Evolutionary conservation across 2,888 invertebrate genomes (phyloP), one percentile per base, ranked within the genome.

Genomic region (Ophioninae sp.): DNA sequence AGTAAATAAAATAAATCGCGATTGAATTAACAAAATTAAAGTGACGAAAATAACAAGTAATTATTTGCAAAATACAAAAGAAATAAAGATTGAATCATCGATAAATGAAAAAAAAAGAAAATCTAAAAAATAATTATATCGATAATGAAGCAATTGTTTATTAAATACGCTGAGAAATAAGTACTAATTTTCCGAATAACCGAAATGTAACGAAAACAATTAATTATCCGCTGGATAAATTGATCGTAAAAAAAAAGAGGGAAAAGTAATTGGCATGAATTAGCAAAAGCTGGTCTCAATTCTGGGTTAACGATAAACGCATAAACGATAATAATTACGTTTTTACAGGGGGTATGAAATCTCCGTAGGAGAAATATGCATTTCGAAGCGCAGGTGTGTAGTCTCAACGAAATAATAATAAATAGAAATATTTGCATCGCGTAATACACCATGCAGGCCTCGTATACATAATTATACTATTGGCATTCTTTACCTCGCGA

Each of bases 371-470:
- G 41, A 30, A 50, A 68, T 37, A n/a, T 44, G n/a, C n/a, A 74
- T 76, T 65, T 57, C 62, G 13, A 57, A 7, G 39, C 17, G 30
- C 21, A n/a, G 50, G 17, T 57, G 21, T 37, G 50, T n/a, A n/a
- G n/a, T n/a, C 41, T 41, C 75, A 39, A 67, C 67, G 75, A 67
- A 57, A 41, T 20, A 57, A 77, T 61, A 68, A 77, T 77, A 77
- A 77, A 77, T 61, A 37, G 41, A 68, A 6, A 44, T 67, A 68
- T 77, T 39, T 13, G 65, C 56, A 44, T 56, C 68, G 59, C 59
- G 56, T 70, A 50, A 64, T 6, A n/a, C n/a, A 21, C n/a, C 17
- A 62, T 69, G 21, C 41, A 8, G 7, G 37, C 59, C 59, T 10
- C 7, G 39, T 21, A 56, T 20, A 20, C 21, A 68, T 64, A 56